Evolutionary conservation across 2,113 vertebrate species (phyloP).

Genomic region (Recurvirostra avosetta): DNA sequence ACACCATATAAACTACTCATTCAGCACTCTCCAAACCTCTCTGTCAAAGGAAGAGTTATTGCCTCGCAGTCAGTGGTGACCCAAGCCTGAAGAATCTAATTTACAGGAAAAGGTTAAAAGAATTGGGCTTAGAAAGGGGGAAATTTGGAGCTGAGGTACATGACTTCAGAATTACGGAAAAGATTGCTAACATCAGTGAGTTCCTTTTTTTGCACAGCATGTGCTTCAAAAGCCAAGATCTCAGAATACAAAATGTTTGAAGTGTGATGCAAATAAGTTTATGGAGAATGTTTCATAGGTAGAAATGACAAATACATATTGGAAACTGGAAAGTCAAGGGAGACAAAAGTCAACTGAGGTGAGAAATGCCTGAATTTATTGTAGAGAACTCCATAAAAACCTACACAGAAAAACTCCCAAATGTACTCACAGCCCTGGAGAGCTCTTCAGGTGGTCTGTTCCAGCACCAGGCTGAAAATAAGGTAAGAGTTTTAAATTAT

Average conservation of each 20-base stretch:
- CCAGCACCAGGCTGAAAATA: not conserved
- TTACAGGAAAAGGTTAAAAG: not conserved
- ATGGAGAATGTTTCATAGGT: not conserved
- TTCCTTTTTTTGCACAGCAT: not conserved
- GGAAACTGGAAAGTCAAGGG: not conserved
- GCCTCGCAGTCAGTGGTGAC: not conserved
- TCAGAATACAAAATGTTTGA: not conserved
- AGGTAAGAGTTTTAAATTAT: conserved; percentile 36
- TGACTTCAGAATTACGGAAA: not conserved
- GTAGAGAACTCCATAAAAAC: not conserved
- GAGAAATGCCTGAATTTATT: not conserved
- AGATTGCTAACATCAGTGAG: not conserved
- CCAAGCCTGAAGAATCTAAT: not conserved
- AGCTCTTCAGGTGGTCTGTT: conserved; percentile 37
- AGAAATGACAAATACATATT: not conserved
- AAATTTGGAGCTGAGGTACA: not conserved
- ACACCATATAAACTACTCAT: not conserved
- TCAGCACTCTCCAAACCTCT: not conserved
- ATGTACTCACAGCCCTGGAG: not conserved
- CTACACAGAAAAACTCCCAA: not conserved
- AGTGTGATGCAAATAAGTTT: conserved; percentile 3
- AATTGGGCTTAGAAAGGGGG: not conserved
- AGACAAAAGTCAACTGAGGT: not conserved
- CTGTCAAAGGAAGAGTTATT: not conserved
- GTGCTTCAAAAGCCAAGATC: not conserved